Evolutionary conservation across 1,140 invertebrate species (phyloP).

Genomic region (Eurosta solidaginis): DNA sequence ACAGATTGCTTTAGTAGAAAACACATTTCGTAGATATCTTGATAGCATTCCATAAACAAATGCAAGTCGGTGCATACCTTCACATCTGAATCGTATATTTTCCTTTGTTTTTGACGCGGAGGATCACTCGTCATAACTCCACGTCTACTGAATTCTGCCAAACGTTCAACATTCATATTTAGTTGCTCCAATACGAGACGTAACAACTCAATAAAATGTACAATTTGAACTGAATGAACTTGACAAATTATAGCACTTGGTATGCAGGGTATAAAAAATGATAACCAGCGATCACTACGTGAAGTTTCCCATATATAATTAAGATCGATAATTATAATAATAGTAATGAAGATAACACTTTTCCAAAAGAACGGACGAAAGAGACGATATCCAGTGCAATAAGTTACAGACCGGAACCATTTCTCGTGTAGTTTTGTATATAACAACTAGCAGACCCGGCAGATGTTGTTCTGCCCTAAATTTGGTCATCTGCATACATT

Average conservation of each 20-base stretch:
- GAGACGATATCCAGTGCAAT: background rate
- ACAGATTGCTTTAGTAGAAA: background rate
- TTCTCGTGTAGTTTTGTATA: background rate
- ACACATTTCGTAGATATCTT: slow-evolving; percentile 15
- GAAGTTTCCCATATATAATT: background rate
- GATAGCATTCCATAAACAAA: background rate
- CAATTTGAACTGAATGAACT: slow-evolving; percentile 16
- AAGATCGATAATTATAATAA: background rate
- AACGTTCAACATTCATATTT: slow-evolving; percentile 14
- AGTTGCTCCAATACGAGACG: slow-evolving; percentile 15
- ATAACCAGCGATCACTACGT: background rate
- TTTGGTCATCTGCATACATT: no score
- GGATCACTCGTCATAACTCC: background rate
- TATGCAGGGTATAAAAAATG: background rate
- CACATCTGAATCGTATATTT: background rate
- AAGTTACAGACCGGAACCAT: background rate
- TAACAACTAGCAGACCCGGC: no score
- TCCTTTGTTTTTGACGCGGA: background rate
- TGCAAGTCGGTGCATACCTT: slow-evolving; percentile 10
- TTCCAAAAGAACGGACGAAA: background rate
- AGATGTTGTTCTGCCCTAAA: no score
- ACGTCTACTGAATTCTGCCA: background rate
- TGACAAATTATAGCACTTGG: slow-evolving; percentile 28
- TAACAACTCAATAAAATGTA: slow-evolving; percentile 24
- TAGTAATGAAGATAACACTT: background rate